Evolutionary conservation across 2,797 vertebrate genomes (phyloP).

Genomic region (Falco cherrug): DNA sequence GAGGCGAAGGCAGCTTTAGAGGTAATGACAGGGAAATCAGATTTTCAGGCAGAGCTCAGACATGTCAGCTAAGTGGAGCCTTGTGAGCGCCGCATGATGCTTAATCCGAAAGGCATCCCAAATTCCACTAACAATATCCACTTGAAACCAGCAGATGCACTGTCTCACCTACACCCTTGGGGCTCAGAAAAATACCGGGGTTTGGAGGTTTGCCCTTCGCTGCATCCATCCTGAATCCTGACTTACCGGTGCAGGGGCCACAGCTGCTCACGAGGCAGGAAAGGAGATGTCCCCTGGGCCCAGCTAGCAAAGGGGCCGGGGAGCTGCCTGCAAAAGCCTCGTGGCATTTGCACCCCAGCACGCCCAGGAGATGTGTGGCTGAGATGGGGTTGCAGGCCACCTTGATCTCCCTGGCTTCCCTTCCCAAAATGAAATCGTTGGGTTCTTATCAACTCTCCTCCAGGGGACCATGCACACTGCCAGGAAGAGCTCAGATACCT

Average conservation of each 20-base stretch:
- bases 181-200: background rate
- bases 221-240: background rate
- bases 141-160: background rate
- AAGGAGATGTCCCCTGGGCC: background rate
- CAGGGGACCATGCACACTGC: background rate
- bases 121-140: background rate
- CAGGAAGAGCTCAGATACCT: background rate
- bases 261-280: background rate
- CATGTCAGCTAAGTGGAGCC: constrained; percentile 23
- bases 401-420: background rate
- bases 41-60: constrained; percentile 47
- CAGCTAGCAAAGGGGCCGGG: fast-evolving
- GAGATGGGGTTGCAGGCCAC: background rate
- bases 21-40: background rate
- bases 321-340: background rate
- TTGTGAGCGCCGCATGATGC: background rate
- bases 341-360: background rate
- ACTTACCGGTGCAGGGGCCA: background rate
- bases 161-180: background rate
- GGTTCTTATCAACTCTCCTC: background rate
- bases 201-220: background rate
- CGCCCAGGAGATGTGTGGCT: background rate
- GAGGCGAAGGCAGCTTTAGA: background rate
- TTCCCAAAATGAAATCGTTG: background rate
- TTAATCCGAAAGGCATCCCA: constrained; percentile 39